Evolutionary conservation across 1,140 invertebrate genomes (phyloP).

Genomic region (Meloidogyne exigua): DNA sequence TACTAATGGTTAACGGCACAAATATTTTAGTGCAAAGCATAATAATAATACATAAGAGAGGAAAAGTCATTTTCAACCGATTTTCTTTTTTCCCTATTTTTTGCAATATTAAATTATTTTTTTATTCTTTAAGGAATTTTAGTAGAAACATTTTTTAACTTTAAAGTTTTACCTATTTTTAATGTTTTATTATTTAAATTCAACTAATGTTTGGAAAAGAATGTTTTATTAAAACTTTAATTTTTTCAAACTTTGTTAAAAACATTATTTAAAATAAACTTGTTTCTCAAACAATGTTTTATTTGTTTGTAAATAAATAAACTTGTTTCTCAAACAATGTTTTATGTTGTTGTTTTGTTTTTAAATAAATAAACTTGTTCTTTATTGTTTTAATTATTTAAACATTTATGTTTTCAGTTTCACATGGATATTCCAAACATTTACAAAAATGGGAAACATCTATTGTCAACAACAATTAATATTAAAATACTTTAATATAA

Average conservation of each 20-base stretch:
- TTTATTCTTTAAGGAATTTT: not conserved
- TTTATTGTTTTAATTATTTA: not conserved
- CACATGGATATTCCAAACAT: not conserved
- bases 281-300: no score
- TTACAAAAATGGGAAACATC: not conserved
- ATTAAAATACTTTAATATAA: not conserved
- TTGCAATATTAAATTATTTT: slow-evolving; percentile 5
- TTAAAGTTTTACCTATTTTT: not conserved
- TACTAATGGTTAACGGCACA: not conserved
- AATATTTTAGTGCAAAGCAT: not conserved
- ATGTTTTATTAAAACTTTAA: no score
- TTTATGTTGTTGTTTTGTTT: no score
- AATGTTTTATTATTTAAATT: not conserved
- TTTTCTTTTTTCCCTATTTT: not conserved
- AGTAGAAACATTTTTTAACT: not conserved
- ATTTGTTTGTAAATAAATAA: no score
- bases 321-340: no score
- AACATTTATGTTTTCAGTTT: no score
- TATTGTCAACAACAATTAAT: not conserved
- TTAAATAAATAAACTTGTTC: not conserved
- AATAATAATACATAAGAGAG: not conserved
- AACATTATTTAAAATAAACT: no score
- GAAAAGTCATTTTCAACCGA: not conserved
- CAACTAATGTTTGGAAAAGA: not conserved
- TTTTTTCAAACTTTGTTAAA: no score